Evolutionary conservation across 1,140 invertebrate species (phyloP).

Genomic region (Drosophila mauritiana): DNA sequence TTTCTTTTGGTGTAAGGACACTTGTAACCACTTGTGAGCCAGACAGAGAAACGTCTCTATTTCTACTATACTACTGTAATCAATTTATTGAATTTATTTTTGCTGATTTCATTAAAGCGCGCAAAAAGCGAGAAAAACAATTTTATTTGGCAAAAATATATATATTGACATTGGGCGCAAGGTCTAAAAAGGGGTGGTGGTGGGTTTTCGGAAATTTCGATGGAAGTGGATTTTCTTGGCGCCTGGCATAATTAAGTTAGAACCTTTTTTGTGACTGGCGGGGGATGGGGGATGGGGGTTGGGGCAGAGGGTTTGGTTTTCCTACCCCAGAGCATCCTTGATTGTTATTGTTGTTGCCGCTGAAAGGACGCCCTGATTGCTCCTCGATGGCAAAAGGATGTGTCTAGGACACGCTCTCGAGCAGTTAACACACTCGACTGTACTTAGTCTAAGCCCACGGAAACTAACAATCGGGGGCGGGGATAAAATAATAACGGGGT

Average conservation of each 20-base stretch:
- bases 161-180: slow-evolving; percentile 18
- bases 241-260: slow-evolving; percentile 76
- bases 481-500: not conserved
- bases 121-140: slow-evolving; percentile 53
- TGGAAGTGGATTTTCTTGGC: slow-evolving; percentile 46
- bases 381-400: slow-evolving; percentile 42
- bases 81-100: slow-evolving; percentile 79
- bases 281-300: slow-evolving; percentile 16
- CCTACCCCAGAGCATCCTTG: not conserved
- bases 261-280: slow-evolving; percentile 51
- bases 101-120: slow-evolving; percentile 77
- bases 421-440: slow-evolving; percentile 45
- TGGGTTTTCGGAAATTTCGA: not conserved
- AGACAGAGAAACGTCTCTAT: not conserved
- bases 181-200: not conserved
- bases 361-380: slow-evolving; percentile 50
- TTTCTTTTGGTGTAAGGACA: slow-evolving; percentile 35
- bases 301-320: not conserved
- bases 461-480: slow-evolving; percentile 11
- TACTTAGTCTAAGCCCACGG: slow-evolving; percentile 45
- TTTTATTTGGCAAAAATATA: slow-evolving; percentile 14
- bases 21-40: slow-evolving; percentile 67
- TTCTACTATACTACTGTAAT: slow-evolving; percentile 44
- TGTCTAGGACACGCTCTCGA: slow-evolving; percentile 44
- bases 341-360: slow-evolving; percentile 39